Conservation (phyloP, 2,113 vertebrate genomes). For the Serinus canaria region DNA sequence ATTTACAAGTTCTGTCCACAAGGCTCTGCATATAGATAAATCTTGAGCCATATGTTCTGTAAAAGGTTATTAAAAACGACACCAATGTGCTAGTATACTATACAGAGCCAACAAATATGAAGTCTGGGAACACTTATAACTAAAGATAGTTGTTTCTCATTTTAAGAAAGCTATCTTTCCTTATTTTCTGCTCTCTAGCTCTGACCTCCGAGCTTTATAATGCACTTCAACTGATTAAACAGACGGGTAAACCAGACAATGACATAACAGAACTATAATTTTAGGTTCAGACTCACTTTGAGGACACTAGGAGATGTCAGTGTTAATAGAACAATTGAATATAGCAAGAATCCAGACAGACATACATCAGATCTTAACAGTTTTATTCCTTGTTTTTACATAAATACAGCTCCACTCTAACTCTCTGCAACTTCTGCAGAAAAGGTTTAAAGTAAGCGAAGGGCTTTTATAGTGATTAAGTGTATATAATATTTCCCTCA, state of each 20-base stretch:
- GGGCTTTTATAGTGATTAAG: not conserved
- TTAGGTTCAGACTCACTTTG: not conserved
- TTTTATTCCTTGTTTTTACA: not conserved
- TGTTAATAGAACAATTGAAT: not conserved
- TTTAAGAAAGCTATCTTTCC: not conserved
- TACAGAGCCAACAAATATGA: not conserved
- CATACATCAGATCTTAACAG: not conserved
- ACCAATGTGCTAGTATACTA: not conserved
- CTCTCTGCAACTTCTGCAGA: not conserved
- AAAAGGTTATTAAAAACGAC: conserved; percentile 17
- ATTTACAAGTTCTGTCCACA: not conserved
- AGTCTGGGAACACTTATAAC: not conserved
- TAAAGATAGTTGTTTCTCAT: not conserved
- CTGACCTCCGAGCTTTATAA: not conserved
- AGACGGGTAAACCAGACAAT: not conserved
- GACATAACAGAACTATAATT: not conserved
- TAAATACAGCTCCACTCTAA: not conserved
- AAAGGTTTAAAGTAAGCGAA: not conserved
- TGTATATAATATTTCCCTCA: not conserved
- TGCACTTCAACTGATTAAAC: not conserved
- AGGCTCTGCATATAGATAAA: not conserved
- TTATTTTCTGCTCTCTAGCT: not conserved
- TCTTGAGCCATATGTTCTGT: not conserved
- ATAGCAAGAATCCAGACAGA: not conserved
- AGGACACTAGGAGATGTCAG: not conserved